These are phyloP conservation scores for Drosophila histrio DNA, from an alignment of 2,888 invertebrate genomes.

Conservation along the genomic window DNA sequence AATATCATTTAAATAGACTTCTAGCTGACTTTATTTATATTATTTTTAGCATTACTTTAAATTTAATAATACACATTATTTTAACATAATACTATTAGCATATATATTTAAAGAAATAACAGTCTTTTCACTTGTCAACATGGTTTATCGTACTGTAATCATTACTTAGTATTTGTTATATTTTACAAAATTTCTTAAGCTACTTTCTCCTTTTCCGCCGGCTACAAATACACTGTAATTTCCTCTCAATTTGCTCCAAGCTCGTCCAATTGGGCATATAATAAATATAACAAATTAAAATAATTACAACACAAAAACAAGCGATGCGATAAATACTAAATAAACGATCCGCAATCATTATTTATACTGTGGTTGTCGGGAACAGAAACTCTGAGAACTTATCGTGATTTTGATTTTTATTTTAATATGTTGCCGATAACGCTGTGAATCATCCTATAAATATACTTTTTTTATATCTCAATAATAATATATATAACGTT, in stretches of 20 bases:
- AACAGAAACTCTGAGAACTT: not conserved
- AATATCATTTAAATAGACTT: too few species aligned
- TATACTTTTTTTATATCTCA: not conserved
- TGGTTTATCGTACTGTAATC: not conserved
- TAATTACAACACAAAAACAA: not conserved
- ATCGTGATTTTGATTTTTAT: not conserved
- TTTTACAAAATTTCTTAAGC: not conserved
- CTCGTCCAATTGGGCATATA: not conserved
- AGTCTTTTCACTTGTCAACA: not conserved
- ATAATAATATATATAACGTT: not conserved
- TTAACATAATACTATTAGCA: too few species aligned
- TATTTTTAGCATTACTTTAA: too few species aligned
- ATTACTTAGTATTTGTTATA: not conserved
- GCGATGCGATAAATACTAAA: not conserved
- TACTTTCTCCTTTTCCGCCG: not conserved
- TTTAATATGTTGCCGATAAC: not conserved
- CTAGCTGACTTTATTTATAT: too few species aligned
- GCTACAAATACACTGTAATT: not conserved
- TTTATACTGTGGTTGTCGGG: not conserved
- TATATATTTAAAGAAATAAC: too few species aligned
- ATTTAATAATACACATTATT: too few species aligned
- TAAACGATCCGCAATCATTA: not conserved
- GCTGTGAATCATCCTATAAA: not conserved
- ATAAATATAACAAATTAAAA: not conserved
- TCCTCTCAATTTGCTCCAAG: not conserved